These are phyloP conservation scores for Xiphydria camelus DNA, from an alignment of 2,888 invertebrate genomes.

Conservation along the genomic window DNA sequence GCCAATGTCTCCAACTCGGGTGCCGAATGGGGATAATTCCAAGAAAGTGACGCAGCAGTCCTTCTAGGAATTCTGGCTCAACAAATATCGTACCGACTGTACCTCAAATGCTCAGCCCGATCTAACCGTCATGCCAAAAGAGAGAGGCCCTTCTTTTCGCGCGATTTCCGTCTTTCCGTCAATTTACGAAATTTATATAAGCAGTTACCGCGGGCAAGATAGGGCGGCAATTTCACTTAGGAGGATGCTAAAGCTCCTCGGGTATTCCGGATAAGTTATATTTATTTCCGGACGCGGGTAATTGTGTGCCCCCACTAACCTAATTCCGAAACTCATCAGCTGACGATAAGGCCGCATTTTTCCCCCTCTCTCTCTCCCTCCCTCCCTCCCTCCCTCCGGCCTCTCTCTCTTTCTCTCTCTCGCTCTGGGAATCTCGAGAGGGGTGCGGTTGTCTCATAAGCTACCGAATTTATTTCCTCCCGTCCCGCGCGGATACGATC, in stretches of 20 bases:
- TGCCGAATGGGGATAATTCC: too few relatives aligned
- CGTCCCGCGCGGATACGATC: background rate
- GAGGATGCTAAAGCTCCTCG: background rate
- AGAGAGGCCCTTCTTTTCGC: too few relatives aligned
- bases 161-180: too few relatives aligned
- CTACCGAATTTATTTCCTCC: background rate
- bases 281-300: background rate
- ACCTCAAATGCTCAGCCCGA: too few relatives aligned
- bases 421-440: background rate
- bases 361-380: background rate
- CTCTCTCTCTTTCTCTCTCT: background rate
- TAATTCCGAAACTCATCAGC: conserved; percentile 7
- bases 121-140: too few relatives aligned
- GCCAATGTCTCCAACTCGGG: too few relatives aligned
- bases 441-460: conserved; percentile 1
- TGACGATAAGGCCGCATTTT: conserved; percentile 9
- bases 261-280: conserved; percentile 10
- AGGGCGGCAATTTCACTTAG: conserved; percentile 10
- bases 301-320: conserved; percentile 2
- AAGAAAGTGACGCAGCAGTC: too few relatives aligned
- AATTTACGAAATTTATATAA: too few relatives aligned
- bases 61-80: too few relatives aligned
- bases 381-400: too few relatives aligned
- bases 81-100: too few relatives aligned
- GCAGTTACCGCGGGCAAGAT: too few relatives aligned